A percentile compares a stretch with the other conserved stretches of the same genome.
phyloP scores from a whole-genome alignment of 2,797 vertebrate genomes.

The Cichlasoma orientale region DNA sequence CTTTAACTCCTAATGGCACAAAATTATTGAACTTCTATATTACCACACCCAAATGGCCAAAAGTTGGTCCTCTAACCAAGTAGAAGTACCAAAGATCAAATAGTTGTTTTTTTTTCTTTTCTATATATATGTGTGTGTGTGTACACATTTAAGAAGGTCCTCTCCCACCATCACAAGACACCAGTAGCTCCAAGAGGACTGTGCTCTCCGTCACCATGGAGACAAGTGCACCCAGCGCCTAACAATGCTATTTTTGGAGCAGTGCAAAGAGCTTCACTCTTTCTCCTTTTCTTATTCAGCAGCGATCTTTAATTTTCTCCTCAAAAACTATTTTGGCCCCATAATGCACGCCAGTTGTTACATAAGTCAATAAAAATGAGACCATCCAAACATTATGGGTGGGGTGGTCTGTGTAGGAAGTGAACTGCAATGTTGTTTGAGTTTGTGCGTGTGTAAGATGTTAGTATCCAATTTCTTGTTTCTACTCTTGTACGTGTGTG shows the following conservation, averaged over 20 bases:
- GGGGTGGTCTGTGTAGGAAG: not conserved
- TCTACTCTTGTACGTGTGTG: not conserved
- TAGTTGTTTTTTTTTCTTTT: not conserved
- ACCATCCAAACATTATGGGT: constrained; percentile 13
- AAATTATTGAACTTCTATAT: constrained; percentile 34
- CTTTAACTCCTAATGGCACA: constrained; percentile 21
- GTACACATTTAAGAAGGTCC: constrained; percentile 61
- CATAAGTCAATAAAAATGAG: constrained; percentile 52
- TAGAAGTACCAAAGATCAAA: constrained; percentile 19
- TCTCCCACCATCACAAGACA: constrained; percentile 79
- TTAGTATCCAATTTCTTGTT: not conserved
- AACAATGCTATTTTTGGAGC: constrained; percentile 86
- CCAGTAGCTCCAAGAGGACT: constrained; percentile 77
- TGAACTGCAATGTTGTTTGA: not conserved
- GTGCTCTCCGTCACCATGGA: constrained; percentile 82
- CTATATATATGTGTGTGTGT: constrained; percentile 17
- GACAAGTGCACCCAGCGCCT: constrained; percentile 83
- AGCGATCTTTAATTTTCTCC: constrained; percentile 73
- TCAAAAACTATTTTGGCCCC: constrained; percentile 62
- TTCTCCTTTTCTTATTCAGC: constrained; percentile 71
- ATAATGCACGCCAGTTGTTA: constrained; percentile 62
- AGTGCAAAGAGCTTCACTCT: constrained; percentile 78
- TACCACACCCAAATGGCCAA: not conserved
- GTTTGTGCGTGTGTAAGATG: not conserved
- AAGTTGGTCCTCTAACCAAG: constrained; percentile 7